Evolutionary conservation across 2,797 vertebrate species (phyloP).

Genomic region (Diplodus sargus): DNA sequence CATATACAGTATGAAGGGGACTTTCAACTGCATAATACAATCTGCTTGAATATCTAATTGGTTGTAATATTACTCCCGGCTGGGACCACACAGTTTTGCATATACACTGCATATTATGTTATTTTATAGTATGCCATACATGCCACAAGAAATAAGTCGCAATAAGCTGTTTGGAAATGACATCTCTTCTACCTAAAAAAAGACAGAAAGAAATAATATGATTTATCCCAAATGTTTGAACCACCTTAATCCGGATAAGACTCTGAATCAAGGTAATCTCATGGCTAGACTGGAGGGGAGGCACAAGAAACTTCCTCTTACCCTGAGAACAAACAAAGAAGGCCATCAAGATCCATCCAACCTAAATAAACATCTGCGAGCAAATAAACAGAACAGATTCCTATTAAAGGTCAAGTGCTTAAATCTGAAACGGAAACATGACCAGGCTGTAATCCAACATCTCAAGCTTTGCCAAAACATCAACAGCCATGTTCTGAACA

Average conservation of each 20-base stretch:
- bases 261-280: slow-evolving; percentile 60
- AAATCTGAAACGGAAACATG: slow-evolving; percentile 65
- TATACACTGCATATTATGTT: background rate
- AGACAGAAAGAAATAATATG: slow-evolving; percentile 27
- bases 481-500: slow-evolving; percentile 52
- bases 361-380: slow-evolving; percentile 70
- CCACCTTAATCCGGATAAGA: slow-evolving; percentile 57
- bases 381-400: slow-evolving; percentile 62
- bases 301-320: slow-evolving; percentile 41
- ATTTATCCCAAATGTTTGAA: slow-evolving; percentile 55
- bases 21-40: slow-evolving; percentile 9
- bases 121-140: background rate
- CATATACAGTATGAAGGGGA: background rate
- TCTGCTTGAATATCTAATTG: background rate
- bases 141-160: background rate
- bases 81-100: slow-evolving; percentile 4
- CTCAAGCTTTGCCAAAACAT: slow-evolving; percentile 51
- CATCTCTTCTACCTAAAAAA: background rate
- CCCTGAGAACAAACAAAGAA: slow-evolving; percentile 47
- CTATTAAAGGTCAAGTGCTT: slow-evolving; percentile 70
- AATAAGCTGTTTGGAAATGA: background rate
- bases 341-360: slow-evolving; percentile 37
- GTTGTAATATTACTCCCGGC: background rate
- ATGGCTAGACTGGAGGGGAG: slow-evolving; percentile 45
- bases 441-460: slow-evolving; percentile 61